Percentiles rank a stretch among this genome's conserved stretches.
phyloP scores from a whole-genome alignment of 1,140 invertebrate genomes.

The Bombus breviceps region DNA sequence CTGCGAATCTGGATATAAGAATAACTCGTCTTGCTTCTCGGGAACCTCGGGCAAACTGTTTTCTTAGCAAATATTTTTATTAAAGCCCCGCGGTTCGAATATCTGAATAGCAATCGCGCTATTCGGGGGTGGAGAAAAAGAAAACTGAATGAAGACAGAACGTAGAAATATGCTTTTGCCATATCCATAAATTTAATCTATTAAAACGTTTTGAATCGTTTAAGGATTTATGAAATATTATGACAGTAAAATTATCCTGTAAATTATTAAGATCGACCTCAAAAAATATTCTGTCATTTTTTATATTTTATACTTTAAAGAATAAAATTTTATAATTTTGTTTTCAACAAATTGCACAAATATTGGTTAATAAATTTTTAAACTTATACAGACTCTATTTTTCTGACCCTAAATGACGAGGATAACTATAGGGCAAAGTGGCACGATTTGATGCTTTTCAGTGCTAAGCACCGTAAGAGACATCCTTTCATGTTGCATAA shows the following conservation, averaged over 20 bases:
- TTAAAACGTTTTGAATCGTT: conserved; percentile 60
- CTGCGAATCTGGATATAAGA: conserved; percentile 74
- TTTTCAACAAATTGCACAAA: not conserved
- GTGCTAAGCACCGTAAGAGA: conserved; percentile 67
- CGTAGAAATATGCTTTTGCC: conserved; percentile 30
- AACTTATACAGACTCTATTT: not conserved
- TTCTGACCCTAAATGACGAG: conserved; percentile 11
- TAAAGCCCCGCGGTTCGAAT: conserved; percentile 72
- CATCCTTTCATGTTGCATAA: conserved; percentile 68
- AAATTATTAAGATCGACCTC: not conserved
- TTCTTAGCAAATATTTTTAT: conserved; percentile 79
- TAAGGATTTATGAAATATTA: conserved; percentile 16
- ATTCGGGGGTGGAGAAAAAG: conserved; percentile 54
- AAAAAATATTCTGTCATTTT: not conserved
- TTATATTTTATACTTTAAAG: not conserved
- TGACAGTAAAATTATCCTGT: not conserved
- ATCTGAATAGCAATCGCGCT: conserved; percentile 75
- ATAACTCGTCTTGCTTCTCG: conserved; percentile 68
- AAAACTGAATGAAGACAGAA: conserved; percentile 46
- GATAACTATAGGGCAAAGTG: conserved; percentile 25
- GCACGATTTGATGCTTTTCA: conserved; percentile 59
- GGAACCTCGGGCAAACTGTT: conserved; percentile 66
- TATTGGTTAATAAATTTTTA: not conserved
- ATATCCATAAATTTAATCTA: conserved; percentile 56
- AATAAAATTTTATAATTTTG: not conserved